Percentiles rank a stretch among this genome's conserved stretches.
Evolutionary conservation across 1,140 invertebrate genomes (phyloP).

Genomic region (Danaus melanippus): DNA sequence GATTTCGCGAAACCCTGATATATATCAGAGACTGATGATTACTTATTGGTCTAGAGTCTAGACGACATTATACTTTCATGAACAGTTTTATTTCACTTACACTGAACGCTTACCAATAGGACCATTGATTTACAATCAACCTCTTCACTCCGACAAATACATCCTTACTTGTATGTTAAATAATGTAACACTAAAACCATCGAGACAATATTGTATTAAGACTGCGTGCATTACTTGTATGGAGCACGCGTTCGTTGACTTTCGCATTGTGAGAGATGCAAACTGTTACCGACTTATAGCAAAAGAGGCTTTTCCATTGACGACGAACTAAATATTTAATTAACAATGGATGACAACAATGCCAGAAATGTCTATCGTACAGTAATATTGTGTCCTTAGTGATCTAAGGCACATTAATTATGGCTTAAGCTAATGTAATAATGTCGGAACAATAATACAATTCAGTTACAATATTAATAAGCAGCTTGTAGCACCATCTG

Average conservation of each 20-base stretch:
- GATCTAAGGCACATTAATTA: conserved; percentile 1
- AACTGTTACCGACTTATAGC: conserved; percentile 13
- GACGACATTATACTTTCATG: too few species aligned
- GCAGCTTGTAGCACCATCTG: too few species aligned
- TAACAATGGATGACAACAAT: conserved; percentile 13
- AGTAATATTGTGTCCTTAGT: conserved; percentile 8
- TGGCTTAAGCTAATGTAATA: neutral
- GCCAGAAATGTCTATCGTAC: conserved; percentile 2
- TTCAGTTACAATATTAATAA: too few species aligned
- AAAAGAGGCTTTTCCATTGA: conserved; percentile 9
- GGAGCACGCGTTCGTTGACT: conserved; percentile 6
- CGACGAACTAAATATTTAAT: conserved; percentile 16
- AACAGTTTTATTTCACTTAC: too few species aligned
- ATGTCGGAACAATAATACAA: too few species aligned
- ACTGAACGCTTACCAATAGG: too few species aligned
- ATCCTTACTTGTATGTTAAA: too few species aligned
- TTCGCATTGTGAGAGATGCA: conserved; percentile 11
- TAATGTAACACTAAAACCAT: neutral
- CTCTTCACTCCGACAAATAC: too few species aligned
- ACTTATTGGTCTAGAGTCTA: too few species aligned
- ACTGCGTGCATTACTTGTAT: neutral
- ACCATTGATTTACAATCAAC: too few species aligned
- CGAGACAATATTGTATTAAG: neutral
- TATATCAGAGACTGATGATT: too few species aligned
- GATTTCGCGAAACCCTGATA: too few species aligned